A percentile compares a stretch with the other conserved stretches of the same genome.
Evolutionary conservation across 2,888 invertebrate species (phyloP).

Genomic region (Watsonalla binaria): DNA sequence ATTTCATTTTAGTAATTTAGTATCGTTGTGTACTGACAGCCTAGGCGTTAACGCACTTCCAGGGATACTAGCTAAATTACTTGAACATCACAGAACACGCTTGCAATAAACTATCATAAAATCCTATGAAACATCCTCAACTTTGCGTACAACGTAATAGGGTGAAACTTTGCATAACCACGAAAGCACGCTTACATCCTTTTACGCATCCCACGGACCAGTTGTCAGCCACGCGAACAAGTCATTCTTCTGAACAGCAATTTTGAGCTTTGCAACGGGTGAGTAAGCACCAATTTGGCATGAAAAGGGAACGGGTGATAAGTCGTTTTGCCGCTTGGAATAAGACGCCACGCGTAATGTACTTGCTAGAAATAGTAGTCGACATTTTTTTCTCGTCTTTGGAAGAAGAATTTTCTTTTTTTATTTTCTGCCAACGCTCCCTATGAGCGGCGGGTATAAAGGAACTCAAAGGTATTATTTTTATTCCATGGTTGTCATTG

Average conservation of each 20-base stretch:
- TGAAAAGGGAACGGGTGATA: constrained; percentile 32
- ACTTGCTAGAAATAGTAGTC: constrained; percentile 35
- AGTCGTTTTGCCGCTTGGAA: constrained; percentile 25
- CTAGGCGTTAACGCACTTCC: constrained; percentile 35
- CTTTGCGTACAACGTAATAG: constrained; percentile 15
- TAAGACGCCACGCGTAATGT: constrained; percentile 47
- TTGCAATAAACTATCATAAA: constrained; percentile 32
- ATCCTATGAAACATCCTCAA: constrained; percentile 14
- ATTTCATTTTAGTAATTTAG: constrained; percentile 20
- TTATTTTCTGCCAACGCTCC: constrained; percentile 17
- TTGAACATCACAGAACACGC: constrained; percentile 37
- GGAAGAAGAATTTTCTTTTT: constrained; percentile 12
- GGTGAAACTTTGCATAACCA: constrained; percentile 15
- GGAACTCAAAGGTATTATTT: neutral
- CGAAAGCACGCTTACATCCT: constrained; percentile 14
- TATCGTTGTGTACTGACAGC: neutral
- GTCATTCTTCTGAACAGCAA: constrained; percentile 25
- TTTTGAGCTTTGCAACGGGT: constrained; percentile 33
- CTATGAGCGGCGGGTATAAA: constrained; percentile 1
- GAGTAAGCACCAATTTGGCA: constrained; percentile 36
- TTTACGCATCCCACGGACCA: constrained; percentile 16
- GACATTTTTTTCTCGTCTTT: constrained; percentile 31
- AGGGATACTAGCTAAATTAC: constrained; percentile 46
- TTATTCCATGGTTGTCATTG: neutral
- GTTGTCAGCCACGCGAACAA: constrained; percentile 40